Evolutionary conservation across 2,113 vertebrate genomes (phyloP).

Genomic region (Chinchilla lanigera): DNA sequence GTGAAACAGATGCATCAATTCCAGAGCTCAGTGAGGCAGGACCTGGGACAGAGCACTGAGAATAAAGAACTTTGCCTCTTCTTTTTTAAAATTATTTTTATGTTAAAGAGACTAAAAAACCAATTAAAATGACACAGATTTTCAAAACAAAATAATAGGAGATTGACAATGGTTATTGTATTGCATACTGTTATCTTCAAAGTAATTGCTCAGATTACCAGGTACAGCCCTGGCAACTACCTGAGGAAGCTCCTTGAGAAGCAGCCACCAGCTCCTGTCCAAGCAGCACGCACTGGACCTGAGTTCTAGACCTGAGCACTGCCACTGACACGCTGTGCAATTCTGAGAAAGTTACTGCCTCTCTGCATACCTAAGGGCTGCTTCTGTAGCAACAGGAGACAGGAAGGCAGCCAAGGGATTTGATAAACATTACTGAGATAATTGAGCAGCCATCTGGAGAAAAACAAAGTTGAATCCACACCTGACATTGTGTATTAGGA

Average conservation of each 20-base stretch:
- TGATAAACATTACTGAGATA: conserved; percentile 47
- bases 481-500: conserved; percentile 14
- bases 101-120: too few species aligned
- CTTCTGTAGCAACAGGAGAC: not conserved
- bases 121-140: too few species aligned
- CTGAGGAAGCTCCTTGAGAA: not conserved
- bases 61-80: not conserved
- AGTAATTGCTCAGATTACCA: too few species aligned
- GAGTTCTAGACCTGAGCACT: not conserved
- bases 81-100: too few species aligned
- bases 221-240: not conserved
- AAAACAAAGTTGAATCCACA: conserved; percentile 64
- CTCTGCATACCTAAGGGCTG: not conserved
- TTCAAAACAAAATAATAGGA: too few species aligned
- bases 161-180: too few species aligned
- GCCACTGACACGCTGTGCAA: not conserved
- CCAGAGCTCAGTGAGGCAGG: not conserved
- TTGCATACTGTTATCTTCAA: too few species aligned
- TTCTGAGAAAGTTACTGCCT: not conserved
- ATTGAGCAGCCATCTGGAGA: conserved; percentile 54
- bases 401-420: conserved; percentile 62
- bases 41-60: not conserved
- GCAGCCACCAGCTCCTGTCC: not conserved
- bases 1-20: not conserved
- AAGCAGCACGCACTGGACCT: not conserved